Conservation (phyloP, 2,888 invertebrate species). For the Xestia ashworthii region DNA sequence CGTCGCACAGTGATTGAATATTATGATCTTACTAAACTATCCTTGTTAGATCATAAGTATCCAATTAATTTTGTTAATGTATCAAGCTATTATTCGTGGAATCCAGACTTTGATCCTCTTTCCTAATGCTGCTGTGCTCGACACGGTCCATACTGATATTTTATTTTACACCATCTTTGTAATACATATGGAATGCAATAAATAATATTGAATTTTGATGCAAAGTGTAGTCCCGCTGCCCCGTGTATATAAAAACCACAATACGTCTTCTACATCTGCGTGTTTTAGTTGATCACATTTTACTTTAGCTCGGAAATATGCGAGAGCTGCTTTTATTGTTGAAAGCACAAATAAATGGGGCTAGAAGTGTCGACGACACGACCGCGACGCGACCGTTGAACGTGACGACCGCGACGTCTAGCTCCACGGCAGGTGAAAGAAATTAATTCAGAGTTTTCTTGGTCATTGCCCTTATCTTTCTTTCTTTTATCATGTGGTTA, state of each 20-base stretch:
- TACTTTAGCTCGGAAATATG: background rate
- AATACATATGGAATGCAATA: too few relatives aligned
- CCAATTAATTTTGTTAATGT: background rate
- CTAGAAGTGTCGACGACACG: background rate
- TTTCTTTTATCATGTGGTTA: too few relatives aligned
- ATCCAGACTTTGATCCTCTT: background rate
- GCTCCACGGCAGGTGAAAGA: background rate
- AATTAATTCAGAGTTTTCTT: background rate
- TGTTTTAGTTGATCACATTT: background rate
- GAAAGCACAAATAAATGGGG: background rate
- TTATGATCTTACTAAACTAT: background rate
- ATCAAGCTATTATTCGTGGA: background rate
- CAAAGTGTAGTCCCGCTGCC: background rate
- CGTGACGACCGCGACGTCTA: too few relatives aligned
- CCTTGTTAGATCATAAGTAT: background rate
- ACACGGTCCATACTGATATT: too few relatives aligned
- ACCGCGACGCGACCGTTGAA: background rate
- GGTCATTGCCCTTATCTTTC: background rate
- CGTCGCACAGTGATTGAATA: too few relatives aligned
- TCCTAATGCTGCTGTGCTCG: too few relatives aligned
- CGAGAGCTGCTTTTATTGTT: background rate
- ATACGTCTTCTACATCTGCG: background rate
- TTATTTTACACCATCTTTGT: too few relatives aligned
- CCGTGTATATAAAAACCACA: background rate
- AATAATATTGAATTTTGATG: background rate